Conservation (phyloP, 2,888 invertebrate genomes). For the Helicoverpa assulta region DNA sequence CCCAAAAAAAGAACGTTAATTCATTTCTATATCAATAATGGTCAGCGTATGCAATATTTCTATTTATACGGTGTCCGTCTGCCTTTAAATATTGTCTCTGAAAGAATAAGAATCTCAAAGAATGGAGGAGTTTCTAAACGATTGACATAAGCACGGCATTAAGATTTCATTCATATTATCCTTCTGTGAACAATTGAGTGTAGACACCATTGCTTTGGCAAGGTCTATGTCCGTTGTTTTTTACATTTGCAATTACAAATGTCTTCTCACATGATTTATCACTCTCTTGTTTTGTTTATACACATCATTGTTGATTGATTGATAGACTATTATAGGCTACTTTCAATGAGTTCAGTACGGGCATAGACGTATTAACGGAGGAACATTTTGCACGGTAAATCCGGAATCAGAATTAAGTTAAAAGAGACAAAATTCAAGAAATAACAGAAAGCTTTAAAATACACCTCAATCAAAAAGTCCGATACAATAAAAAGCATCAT, state of each 20-base stretch:
- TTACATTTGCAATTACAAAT: conserved; percentile 44
- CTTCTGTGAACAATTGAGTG: conserved; percentile 19
- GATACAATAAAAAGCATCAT: background rate
- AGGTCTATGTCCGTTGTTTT: conserved; percentile 46
- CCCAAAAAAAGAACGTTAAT: too few species aligned
- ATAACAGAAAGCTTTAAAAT: too few species aligned
- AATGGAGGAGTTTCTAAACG: conserved; percentile 5
- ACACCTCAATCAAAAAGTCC: background rate
- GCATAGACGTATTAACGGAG: background rate
- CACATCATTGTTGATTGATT: conserved; percentile 69
- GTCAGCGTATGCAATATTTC: too few species aligned
- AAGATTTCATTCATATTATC: conserved; percentile 32
- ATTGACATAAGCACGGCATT: conserved; percentile 19
- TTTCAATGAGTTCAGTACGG: conserved; percentile 18
- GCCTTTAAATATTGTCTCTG: too few species aligned
- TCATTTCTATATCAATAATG: too few species aligned
- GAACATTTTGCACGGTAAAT: background rate
- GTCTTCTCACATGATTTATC: conserved; percentile 64
- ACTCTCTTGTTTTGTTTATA: conserved; percentile 60
- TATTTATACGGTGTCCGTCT: too few species aligned
- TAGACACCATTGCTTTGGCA: conserved; percentile 21
- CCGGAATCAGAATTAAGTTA: background rate
- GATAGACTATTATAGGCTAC: conserved; percentile 55
- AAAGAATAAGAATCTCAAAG: too few species aligned
- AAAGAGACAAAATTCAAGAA: background rate